Conservation (phyloP, 1,140 invertebrate species). For the Drosophila ananassae region DNA sequence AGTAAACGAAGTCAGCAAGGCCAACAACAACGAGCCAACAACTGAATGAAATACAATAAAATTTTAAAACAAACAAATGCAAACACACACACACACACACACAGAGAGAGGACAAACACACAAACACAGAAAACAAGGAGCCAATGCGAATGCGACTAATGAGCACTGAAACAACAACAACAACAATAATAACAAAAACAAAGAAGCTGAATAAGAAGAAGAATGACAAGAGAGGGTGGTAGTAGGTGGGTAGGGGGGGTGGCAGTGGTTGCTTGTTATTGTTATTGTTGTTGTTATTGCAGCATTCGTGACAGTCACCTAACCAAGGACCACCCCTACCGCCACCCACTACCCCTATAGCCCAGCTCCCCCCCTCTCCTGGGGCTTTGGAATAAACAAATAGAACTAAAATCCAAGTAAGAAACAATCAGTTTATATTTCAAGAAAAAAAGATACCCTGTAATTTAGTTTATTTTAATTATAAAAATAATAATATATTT, state of each 20-base stretch:
- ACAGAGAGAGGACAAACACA: conserved; percentile 32
- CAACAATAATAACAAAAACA: not conserved
- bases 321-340: conserved; percentile 12
- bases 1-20: conserved; percentile 15
- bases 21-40: conserved; percentile 32
- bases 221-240: conserved; percentile 1
- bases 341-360: not conserved
- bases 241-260: not conserved
- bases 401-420: conserved; percentile 48
- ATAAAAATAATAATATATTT: not conserved
- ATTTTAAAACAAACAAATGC: conserved; percentile 73
- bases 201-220: conserved; percentile 19
- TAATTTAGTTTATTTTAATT: too few relatives aligned
- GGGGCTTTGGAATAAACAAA: conserved; percentile 58
- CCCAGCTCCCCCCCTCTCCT: not conserved
- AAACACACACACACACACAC: conserved; percentile 49
- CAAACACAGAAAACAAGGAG: conserved; percentile 57
- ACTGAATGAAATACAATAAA: conserved; percentile 70
- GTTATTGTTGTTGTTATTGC: not conserved
- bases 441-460: not conserved
- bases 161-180: conserved; percentile 60
- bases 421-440: conserved; percentile 7
- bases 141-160: conserved; percentile 68
- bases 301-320: conserved; percentile 34
- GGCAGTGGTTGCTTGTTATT: not conserved